Evolutionary conservation across 2,888 invertebrate species (phyloP), one percentile per base, ranked within the genome.

Genomic region (Acronicta aceris): DNA sequence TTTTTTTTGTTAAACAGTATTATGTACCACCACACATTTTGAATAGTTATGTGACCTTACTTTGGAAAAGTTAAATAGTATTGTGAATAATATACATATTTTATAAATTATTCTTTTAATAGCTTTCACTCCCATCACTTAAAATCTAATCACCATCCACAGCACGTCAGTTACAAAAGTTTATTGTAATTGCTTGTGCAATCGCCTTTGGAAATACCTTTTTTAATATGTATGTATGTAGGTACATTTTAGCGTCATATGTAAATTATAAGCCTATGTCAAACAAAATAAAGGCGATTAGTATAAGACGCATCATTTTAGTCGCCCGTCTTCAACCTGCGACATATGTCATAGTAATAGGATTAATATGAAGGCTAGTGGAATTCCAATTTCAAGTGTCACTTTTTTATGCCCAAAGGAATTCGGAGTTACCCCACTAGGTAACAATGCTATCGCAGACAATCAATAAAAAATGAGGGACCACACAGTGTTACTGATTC

Each of bases 291-390:
- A 81, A 81, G 69, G 63, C 76, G 83, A 81, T 83, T 81, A 81
- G 50, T 68, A 64, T 77, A 76, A 81, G 76, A 76, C 81, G 53
- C 72, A 71, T 79, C 78, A 71, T 75, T 76, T 70, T 53, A 59
- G 65, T 67, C 59, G 73, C 58, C 63, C 75, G 76, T 79, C 75
- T 66, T 78, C 79, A 69, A 81, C 78, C 79, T 82, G 73, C 73
- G 81, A 85, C 85, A 82, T 79, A 78, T 83, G 87, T 88, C 87
- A 86, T 64, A 59, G 59, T 89, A 89, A 89, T 90, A 90, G 87
- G 91, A 91, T 92, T 92, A 90, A 79, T 83, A 79, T 86, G 84
- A 86, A 71, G 68, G 70, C 70, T 69, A 72, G 67, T 73, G 72
- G 75, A 84, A 84, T 84, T 85, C 64, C 58, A 82, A 81, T 79